phyloP scores from a whole-genome alignment of 2,797 vertebrate species.

The Vultur gryphus region DNA sequence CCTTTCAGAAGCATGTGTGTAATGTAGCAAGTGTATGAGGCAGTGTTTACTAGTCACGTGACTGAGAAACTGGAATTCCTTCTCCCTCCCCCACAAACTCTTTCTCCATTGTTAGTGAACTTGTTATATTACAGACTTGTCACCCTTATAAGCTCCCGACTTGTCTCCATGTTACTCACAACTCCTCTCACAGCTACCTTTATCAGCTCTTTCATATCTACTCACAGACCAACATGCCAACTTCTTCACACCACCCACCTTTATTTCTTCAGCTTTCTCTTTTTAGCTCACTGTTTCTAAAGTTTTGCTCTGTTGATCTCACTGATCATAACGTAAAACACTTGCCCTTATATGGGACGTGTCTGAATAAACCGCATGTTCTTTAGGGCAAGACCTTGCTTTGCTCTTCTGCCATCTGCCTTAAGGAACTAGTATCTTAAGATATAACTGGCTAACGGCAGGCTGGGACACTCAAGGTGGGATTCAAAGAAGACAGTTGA shows the following conservation, averaged over 20 bases:
- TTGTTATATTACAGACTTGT: neutral
- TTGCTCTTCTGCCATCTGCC: neutral
- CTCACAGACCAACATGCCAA: neutral
- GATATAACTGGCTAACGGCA: neutral
- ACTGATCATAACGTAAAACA: neutral
- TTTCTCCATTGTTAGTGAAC: neutral
- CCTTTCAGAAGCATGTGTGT: neutral
- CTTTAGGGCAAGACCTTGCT: neutral
- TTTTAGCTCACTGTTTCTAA: neutral
- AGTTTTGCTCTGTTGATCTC: neutral
- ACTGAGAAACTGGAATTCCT: constrained; percentile 39
- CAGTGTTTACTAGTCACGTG: neutral
- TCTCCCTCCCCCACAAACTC: constrained; percentile 6
- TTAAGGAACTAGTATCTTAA: neutral
- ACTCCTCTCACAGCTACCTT: neutral
- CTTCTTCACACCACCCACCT: neutral
- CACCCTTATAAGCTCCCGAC: neutral
- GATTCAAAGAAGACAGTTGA: neutral
- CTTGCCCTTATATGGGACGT: neutral
- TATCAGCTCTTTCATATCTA: neutral
- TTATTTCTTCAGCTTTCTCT: neutral
- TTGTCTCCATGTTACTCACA: neutral
- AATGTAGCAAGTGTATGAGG: neutral
- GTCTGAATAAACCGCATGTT: neutral
- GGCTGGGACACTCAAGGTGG: neutral